These are phyloP conservation scores for Biston betularia DNA, from an alignment of 2,888 invertebrate genomes.

Conservation along the genomic window DNA sequence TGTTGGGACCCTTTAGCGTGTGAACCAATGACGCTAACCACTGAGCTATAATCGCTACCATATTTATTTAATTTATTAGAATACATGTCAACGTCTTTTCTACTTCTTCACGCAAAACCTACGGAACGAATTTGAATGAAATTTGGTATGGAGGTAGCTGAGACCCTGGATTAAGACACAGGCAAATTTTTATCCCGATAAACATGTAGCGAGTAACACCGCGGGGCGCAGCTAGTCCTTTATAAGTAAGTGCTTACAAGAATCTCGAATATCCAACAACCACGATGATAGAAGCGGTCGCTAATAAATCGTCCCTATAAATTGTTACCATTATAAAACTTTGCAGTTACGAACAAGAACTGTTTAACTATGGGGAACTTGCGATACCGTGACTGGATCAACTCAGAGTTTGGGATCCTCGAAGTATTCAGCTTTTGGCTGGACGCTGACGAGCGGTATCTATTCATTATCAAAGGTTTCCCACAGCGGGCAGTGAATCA, in stretches of 20 bases:
- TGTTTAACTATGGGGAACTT: constrained; percentile 13
- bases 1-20: too few relatives aligned
- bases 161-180: too few relatives aligned
- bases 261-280: background rate
- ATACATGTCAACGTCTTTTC: too few relatives aligned
- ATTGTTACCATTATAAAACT: constrained; percentile 13
- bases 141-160: too few relatives aligned
- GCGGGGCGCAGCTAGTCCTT: too few relatives aligned
- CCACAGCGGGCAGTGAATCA: background rate
- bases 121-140: too few relatives aligned
- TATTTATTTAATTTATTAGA: too few relatives aligned
- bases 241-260: background rate
- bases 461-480: background rate
- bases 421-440: constrained; percentile 5
- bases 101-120: too few relatives aligned
- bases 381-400: constrained; percentile 3
- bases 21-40: too few relatives aligned
- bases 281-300: background rate
- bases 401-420: constrained; percentile 4
- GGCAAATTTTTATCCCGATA: background rate
- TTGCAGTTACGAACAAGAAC: constrained; percentile 10
- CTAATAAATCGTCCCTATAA: background rate
- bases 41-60: too few relatives aligned
- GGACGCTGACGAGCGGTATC: constrained; percentile 3
- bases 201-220: too few relatives aligned